These are phyloP conservation scores for Patella depressa DNA, from an alignment of 2,888 invertebrate species.

Conservation along the genomic window DNA sequence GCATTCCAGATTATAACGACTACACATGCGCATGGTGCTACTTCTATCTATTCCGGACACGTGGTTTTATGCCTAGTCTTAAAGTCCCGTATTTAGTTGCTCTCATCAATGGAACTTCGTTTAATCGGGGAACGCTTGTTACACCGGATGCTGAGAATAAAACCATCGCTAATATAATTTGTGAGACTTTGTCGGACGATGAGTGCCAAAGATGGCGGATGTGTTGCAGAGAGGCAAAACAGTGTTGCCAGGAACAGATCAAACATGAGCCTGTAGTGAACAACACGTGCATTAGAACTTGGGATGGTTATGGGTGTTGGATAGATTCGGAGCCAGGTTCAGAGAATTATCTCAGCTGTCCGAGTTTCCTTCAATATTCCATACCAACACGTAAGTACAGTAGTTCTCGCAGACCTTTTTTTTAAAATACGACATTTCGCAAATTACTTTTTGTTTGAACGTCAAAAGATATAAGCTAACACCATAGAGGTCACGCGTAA, in stretches of 20 bases:
- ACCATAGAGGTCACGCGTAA: no score
- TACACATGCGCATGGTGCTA: slow-evolving; percentile 54
- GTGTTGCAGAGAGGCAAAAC: slow-evolving; percentile 49
- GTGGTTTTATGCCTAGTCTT: slow-evolving; percentile 26
- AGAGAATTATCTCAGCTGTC: slow-evolving; percentile 45
- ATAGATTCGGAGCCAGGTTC: slow-evolving; percentile 45
- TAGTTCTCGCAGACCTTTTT: neutral
- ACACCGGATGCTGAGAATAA: slow-evolving; percentile 39
- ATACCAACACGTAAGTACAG: slow-evolving; percentile 45
- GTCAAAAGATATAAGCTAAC: no score
- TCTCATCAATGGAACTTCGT: slow-evolving; percentile 30
- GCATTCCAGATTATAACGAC: slow-evolving; percentile 36
- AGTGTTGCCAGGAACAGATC: slow-evolving; percentile 48
- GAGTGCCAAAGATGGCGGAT: slow-evolving; percentile 51
- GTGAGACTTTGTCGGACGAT: slow-evolving; percentile 41
- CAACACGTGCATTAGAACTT: slow-evolving; percentile 53
- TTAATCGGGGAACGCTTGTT: slow-evolving; percentile 25
- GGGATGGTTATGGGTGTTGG: slow-evolving; percentile 64
- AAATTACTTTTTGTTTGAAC: no score
- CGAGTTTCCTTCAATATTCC: slow-evolving; percentile 46
- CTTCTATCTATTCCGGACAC: slow-evolving; percentile 43
- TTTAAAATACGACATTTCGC: no score
- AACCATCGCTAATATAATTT: slow-evolving; percentile 35
- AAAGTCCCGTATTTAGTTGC: slow-evolving; percentile 28
- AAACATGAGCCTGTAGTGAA: slow-evolving; percentile 25